Evolutionary conservation across 30 jellyfish, hydroid and myxozoan genomes (phyloP), one percentile per base, ranked within the genome.

Genomic region (Clytia hemisphaerica): DNA sequence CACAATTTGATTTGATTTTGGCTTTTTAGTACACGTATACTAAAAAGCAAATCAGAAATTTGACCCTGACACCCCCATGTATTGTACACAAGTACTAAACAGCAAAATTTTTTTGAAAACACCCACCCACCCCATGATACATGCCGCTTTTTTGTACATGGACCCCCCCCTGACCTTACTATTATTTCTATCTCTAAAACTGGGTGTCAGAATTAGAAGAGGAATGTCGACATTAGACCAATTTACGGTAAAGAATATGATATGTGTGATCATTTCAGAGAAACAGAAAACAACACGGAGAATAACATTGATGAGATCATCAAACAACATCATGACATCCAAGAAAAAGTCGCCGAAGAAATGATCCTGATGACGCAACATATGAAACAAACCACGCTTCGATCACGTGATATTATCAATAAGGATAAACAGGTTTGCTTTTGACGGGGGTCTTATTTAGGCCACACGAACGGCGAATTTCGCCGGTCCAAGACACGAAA

Each of bases 321-420:
- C 24, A 88, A 80, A 72, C 89, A 76, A 25, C 97, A 88, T 51
- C 97, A 88, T 30, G 94, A 79, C 2, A 85, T 60, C 28, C 97
- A 88, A 54, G 97, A 88, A 63, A 88, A 88, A 55, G 79, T 88
- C 35, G 97, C 97, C n/a, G 88, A 88, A 7, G 94, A 88, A 36
- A 75, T 88, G 94, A 75, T 88, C 16, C 61, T 64, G 61, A 88
- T 88, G 97, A 94, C 97, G 49, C 94, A 80, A 34, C 73, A 81
- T 42, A 73, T 88, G 93, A 88, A 88, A 48, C 93, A 88, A 36
- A 80, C 80, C 9, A 80, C 97, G 4, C 62, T 88, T 21, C 79
- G 69, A 30, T 94, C 97, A 0, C 80, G 93, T 44, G 75, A 80
- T 35, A 88, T 88, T 71, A 88, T 88, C 44, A 73, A 80, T 46